phyloP scores from a whole-genome alignment of 2,888 invertebrate genomes.

The Trisateles emortualis region DNA sequence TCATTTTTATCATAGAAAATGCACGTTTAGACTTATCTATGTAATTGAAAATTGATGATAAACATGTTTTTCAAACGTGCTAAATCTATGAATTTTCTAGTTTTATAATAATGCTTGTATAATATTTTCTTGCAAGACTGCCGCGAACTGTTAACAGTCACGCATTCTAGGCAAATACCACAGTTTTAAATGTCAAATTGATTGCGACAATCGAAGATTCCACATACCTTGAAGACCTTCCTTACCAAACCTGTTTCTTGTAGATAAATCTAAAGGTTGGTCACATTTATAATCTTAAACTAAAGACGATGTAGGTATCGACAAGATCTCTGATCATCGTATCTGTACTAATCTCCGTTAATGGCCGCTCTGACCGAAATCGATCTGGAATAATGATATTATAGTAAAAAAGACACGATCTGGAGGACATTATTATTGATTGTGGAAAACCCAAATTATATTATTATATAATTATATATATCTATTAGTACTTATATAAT shows the following conservation, averaged over 20 bases:
- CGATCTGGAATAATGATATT: too few species aligned
- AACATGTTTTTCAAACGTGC: constrained; percentile 6
- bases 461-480: too few species aligned
- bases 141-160: constrained; percentile 4
- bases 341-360: too few species aligned
- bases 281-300: too few species aligned
- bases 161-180: constrained; percentile 22
- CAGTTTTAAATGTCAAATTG: constrained; percentile 43
- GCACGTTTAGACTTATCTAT: not conserved
- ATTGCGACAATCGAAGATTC: constrained; percentile 35
- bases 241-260: constrained; percentile 38
- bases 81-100: not conserved
- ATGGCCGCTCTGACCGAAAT: too few species aligned
- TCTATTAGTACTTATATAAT: too few species aligned
- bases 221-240: constrained; percentile 31
- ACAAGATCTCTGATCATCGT: too few species aligned
- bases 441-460: too few species aligned
- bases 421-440: too few species aligned
- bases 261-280: too few species aligned
- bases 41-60: not conserved
- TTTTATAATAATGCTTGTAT: not conserved
- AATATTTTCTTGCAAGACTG: constrained; percentile 3
- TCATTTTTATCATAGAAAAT: not conserved
- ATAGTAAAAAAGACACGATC: too few species aligned
- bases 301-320: too few species aligned